These are phyloP conservation scores for Smutsia gigantea DNA, from an alignment of 2,797 vertebrate species.

Conservation along the genomic window DNA sequence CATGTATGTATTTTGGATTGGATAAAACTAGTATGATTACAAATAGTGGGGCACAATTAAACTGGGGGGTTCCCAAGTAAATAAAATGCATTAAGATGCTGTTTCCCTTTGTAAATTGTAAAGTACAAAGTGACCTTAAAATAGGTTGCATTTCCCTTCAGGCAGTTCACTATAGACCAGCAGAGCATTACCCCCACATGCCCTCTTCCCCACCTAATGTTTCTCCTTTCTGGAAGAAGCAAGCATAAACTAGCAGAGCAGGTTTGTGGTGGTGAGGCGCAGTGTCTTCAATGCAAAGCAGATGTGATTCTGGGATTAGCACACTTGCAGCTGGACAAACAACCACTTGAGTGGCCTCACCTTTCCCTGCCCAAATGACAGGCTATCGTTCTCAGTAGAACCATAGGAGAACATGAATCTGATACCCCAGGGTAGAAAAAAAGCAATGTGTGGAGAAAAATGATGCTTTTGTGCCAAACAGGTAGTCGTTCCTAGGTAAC, in stretches of 20 bases:
- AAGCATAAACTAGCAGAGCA: background rate
- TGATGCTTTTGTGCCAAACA: constrained; percentile 26
- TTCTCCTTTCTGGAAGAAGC: background rate
- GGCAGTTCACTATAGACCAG: background rate
- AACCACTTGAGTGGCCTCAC: background rate
- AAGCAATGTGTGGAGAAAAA: background rate
- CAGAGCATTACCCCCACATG: no score
- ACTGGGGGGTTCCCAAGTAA: background rate
- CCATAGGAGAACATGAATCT: background rate
- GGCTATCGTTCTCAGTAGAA: background rate
- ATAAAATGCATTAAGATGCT: background rate
- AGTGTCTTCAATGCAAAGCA: background rate
- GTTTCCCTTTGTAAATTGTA: background rate
- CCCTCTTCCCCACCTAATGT: background rate
- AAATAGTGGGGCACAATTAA: background rate
- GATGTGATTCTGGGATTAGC: background rate
- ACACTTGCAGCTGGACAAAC: background rate
- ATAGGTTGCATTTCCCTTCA: background rate
- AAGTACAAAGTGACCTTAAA: background rate
- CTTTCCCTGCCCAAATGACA: background rate
- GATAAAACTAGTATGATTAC: background rate
- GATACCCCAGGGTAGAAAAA: constrained; percentile 8
- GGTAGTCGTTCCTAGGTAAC: constrained; percentile 60
- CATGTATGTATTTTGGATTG: background rate
- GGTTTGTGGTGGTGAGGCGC: background rate